Conservation (phyloP, 2,888 invertebrate species). For the Sicus ferrugineus region DNA sequence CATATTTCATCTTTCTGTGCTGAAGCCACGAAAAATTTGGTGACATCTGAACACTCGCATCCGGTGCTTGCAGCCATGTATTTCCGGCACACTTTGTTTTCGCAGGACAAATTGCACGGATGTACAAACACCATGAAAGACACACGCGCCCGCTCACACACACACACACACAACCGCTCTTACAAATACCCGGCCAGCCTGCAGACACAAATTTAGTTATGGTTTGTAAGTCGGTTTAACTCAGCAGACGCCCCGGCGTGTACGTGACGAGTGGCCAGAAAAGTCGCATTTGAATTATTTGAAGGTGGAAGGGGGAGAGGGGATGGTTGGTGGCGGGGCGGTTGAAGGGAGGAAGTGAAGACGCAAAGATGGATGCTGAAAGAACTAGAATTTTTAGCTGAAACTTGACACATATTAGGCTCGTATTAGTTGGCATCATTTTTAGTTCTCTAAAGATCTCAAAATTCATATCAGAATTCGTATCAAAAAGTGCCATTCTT, state of each 20-base stretch:
- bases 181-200: not conserved
- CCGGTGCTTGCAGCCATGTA: conserved; percentile 26
- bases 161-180: not conserved
- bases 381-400: too few relatives aligned
- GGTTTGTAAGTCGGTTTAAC: conserved; percentile 45
- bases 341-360: too few relatives aligned
- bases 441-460: too few relatives aligned
- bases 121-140: not conserved
- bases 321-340: not conserved
- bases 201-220: conserved; percentile 43
- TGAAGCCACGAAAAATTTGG: conserved; percentile 14
- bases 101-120: conserved; percentile 23
- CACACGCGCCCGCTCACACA: conserved; percentile 1
- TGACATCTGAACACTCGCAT: conserved; percentile 22
- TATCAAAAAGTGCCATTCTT: too few relatives aligned
- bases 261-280: conserved; percentile 47
- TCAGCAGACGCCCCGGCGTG: conserved; percentile 44
- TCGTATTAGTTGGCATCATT: too few relatives aligned
- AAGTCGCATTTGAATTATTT: too few relatives aligned
- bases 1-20: conserved; percentile 19
- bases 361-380: too few relatives aligned
- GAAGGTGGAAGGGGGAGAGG: too few relatives aligned
- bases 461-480: too few relatives aligned
- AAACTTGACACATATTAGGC: too few relatives aligned
- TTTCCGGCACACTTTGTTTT: conserved; percentile 21